Evolutionary conservation across 2,888 invertebrate species (phyloP), one percentile per base, ranked within the genome.

Genomic region (Biston betularia): DNA sequence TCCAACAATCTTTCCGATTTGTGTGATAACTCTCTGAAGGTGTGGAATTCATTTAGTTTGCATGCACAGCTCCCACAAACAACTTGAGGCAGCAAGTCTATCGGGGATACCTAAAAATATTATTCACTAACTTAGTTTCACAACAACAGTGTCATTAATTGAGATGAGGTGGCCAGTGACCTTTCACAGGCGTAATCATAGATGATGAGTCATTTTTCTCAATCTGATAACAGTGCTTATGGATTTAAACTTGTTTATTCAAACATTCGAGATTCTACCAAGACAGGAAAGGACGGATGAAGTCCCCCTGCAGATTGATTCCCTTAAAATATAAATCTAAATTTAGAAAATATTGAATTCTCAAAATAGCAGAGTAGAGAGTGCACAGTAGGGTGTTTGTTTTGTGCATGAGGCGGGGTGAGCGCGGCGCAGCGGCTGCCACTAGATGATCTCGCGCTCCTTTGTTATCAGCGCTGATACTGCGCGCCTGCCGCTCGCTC

Each of bases 21-120:
- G 79, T 95, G 95, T 82, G 97, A 96, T 76, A 95, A 94, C 84
- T 96, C 96, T 87, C 96, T 96, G 94, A 97, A 97, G 80, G 96
- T 96, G 88, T 96, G 95, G 79, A 97, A 95, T 70, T 96, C 95
- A 86, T 97, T 96, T 80, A 97, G 94, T 86, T 97, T 97, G 81
- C 95, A 95, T 77, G 95, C 95, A 92, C 97, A 97, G 77, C 95
- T 95, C 71, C 95, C 95, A 92, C 97, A 97, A 76, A 97, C 95
- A 79, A 96, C 95, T 79, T 96, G 95, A 77, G 97, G 97, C 84
- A 97, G 94, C 80, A 95, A 95, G 89, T 97, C 97, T 80, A 95
- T 95, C 84, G 96, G 96, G 79, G 96, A 95, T 73, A 97, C 96
- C 97, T 97, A 91, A 79, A 93, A 94, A 81, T 76, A 81, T 75